phyloP scores from a whole-genome alignment of 1,140 invertebrate species.

The Leptinotarsa lineolata region DNA sequence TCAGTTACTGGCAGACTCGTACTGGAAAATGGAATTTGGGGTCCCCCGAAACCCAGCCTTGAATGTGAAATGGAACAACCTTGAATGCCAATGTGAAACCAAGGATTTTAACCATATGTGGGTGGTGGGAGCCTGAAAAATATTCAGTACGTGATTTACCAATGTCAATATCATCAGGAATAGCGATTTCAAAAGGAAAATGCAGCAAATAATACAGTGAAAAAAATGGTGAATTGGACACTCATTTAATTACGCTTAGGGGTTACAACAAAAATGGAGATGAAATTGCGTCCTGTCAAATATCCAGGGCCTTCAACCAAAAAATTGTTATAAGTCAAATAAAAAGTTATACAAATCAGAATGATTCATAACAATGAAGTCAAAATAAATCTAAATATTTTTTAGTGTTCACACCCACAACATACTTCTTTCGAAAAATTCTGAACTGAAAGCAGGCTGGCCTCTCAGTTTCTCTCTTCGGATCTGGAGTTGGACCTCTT shows the following conservation, averaged over 20 bases:
- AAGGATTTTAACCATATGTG: constrained; percentile 3
- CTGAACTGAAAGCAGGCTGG: neutral
- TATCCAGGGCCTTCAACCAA: constrained; percentile 5
- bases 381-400: neutral
- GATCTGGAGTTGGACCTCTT: constrained; percentile 23
- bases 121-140: constrained; percentile 7
- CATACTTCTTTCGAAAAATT: neutral
- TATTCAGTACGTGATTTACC: constrained; percentile 6
- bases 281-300: neutral
- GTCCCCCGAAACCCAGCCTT: too few species aligned
- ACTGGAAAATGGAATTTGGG: neutral
- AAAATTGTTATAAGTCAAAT: neutral
- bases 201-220: neutral
- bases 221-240: neutral
- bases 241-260: constrained; percentile 5
- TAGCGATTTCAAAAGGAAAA: neutral
- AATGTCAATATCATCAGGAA: neutral
- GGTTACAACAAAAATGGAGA: neutral
- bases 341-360: constrained; percentile 1
- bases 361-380: neutral
- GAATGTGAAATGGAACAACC: neutral
- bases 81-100: neutral
- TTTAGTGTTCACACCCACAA: neutral
- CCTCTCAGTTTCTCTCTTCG: constrained; percentile 12
- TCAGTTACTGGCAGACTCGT: neutral